phyloP scores from a whole-genome alignment of 2,888 invertebrate species.

The Caenorhabditis panamensis region DNA sequence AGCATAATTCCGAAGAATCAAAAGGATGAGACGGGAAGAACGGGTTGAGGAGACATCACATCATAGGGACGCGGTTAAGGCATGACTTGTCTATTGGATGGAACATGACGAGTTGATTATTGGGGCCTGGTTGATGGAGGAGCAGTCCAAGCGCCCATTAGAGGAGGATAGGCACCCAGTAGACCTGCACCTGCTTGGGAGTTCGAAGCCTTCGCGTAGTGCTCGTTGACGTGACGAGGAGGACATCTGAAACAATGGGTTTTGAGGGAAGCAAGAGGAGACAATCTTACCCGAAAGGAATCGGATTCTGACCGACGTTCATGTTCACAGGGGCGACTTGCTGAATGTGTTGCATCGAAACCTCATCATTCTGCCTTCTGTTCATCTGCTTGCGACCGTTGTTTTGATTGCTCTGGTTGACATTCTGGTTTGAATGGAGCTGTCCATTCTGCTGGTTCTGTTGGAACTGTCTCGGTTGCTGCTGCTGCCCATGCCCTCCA shows the following conservation, averaged over 20 bases:
- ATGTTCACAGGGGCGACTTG: too few relatives aligned
- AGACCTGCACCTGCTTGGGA: slow-evolving; percentile 28
- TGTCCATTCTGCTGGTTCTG: slow-evolving; percentile 22
- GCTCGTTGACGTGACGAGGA: slow-evolving; percentile 40
- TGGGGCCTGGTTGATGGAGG: slow-evolving; percentile 16
- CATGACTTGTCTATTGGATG: slow-evolving; percentile 46
- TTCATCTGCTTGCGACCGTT: slow-evolving; percentile 30
- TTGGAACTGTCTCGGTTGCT: slow-evolving; percentile 13
- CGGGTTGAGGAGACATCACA: slow-evolving; percentile 21
- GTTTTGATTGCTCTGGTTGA: not conserved
- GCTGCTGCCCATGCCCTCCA: slow-evolving; percentile 2
- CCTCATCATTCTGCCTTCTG: slow-evolving; percentile 3
- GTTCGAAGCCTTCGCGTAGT: slow-evolving; percentile 16
- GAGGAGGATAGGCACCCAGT: slow-evolving; percentile 38
- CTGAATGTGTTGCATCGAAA: not conserved
- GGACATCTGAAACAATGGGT: slow-evolving; percentile 58
- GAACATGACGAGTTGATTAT: slow-evolving; percentile 1
- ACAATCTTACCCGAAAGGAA: slow-evolving; percentile 53
- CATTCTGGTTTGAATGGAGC: not conserved
- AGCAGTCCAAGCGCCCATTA: slow-evolving; percentile 31
- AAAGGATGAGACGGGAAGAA: slow-evolving; percentile 38
- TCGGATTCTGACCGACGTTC: slow-evolving; percentile 31
- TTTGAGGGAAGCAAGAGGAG: too few relatives aligned
- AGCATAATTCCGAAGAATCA: slow-evolving; percentile 35
- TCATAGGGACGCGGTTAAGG: slow-evolving; percentile 27